Conservation (phyloP, 1,140 invertebrate genomes). For the Lucilia cuprina region DNA sequence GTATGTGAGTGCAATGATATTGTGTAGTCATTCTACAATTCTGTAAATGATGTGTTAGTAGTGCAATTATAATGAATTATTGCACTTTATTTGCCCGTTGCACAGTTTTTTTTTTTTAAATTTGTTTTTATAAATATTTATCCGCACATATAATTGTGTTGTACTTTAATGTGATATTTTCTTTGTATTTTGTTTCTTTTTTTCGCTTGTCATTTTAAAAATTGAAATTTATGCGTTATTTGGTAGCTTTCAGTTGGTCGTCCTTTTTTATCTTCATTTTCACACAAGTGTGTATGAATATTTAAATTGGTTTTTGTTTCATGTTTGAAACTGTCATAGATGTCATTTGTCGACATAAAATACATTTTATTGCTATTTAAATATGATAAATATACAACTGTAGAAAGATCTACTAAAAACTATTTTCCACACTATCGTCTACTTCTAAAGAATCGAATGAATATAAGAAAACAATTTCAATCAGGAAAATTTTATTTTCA, state of each 20-base stretch:
- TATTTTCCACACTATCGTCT: too few relatives aligned
- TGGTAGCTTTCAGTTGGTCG: background rate
- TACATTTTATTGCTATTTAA: conserved; percentile 59
- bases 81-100: background rate
- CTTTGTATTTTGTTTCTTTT: background rate
- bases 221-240: conserved; percentile 47
- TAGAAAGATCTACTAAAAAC: background rate
- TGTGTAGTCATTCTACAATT: background rate
- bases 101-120: background rate
- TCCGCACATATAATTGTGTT: background rate
- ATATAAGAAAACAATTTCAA: too few relatives aligned
- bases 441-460: too few relatives aligned
- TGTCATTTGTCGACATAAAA: conserved; percentile 41
- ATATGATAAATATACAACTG: conserved; percentile 57
- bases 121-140: background rate
- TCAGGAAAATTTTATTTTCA: too few relatives aligned
- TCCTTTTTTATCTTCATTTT: background rate
- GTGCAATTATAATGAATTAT: conserved; percentile 60
- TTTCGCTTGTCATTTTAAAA: conserved; percentile 3
- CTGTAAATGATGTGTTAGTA: background rate
- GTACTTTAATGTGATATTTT: background rate
- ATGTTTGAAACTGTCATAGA: background rate
- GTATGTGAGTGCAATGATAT: too few relatives aligned
- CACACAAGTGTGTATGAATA: background rate
- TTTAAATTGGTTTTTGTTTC: background rate